Percentiles rank a stretch among this genome's conserved stretches.
These are phyloP conservation scores for Pholis gunnellus DNA, from an alignment of 2,113 vertebrate genomes.

Conservation along the genomic window DNA sequence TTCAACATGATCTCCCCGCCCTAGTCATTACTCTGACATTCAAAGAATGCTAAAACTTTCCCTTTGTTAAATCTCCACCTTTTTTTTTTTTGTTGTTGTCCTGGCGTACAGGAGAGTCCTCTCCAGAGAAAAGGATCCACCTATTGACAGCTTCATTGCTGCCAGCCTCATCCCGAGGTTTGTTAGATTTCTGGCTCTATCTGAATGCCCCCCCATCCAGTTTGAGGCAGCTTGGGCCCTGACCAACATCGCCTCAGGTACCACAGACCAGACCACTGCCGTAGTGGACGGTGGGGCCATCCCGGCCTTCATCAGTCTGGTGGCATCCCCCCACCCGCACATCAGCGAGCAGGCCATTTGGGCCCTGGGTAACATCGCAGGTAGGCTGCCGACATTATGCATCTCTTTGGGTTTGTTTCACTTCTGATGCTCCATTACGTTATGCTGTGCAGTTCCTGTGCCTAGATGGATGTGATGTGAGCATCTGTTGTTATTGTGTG, in stretches of 20 bases:
- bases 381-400: slow-evolving; percentile 71
- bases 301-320: slow-evolving; percentile 89
- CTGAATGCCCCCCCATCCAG: slow-evolving; percentile 91
- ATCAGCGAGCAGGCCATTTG: slow-evolving; percentile 95
- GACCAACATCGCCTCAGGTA: slow-evolving; percentile 95
- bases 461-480: neutral
- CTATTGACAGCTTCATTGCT: slow-evolving; percentile 89
- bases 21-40: neutral
- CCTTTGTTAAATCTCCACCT: neutral
- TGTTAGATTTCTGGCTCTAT: slow-evolving; percentile 87
- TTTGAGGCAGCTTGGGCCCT: slow-evolving; percentile 96
- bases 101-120: slow-evolving; percentile 88
- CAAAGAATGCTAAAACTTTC: neutral
- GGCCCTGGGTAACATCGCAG: slow-evolving; percentile 95
- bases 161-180: slow-evolving; percentile 90
- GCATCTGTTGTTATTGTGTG: neutral
- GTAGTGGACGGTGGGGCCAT: slow-evolving; percentile 93
- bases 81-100: neutral
- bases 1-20: neutral
- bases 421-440: neutral
- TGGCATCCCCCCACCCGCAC: slow-evolving; percentile 89
- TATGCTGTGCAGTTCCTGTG: neutral
- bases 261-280: slow-evolving; percentile 89
- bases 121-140: slow-evolving; percentile 90
- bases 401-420: slow-evolving; percentile 1